A percentile compares a stretch with the other conserved stretches of the same genome.
phyloP scores from a whole-genome alignment of 2,888 invertebrate species.

The Machimus rusticus region DNA sequence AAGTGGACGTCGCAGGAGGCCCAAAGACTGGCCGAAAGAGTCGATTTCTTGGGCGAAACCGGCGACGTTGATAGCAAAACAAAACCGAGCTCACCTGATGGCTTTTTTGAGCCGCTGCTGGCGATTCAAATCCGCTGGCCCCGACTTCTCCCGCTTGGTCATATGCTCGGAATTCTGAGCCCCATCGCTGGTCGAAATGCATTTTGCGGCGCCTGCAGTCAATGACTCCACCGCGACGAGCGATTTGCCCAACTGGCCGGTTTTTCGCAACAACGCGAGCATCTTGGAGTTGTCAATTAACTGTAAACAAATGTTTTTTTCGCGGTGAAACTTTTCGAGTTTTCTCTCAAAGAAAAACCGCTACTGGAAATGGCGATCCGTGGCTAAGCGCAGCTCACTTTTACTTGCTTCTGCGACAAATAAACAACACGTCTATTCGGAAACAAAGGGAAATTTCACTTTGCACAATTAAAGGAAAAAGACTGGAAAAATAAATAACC shows the following conservation, averaged over 20 bases:
- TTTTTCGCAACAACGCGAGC: constrained; percentile 2
- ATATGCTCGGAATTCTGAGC: constrained; percentile 54
- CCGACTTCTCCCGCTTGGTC: constrained; percentile 55
- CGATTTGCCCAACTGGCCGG: neutral
- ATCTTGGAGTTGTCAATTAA: neutral
- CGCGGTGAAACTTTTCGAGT: neutral
- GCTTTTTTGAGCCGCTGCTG: constrained; percentile 57
- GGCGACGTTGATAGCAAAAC: neutral
- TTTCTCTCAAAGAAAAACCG: neutral
- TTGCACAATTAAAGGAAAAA: neutral
- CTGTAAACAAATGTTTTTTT: neutral
- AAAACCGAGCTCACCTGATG: constrained; percentile 52
- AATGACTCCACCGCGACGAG: neutral
- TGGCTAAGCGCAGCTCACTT: neutral
- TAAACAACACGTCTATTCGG: neutral
- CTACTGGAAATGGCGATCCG: neutral
- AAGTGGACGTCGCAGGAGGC: neutral
- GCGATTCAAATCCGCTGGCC: constrained; percentile 55
- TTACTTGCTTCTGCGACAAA: neutral
- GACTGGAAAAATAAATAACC: neutral
- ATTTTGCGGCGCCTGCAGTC: neutral
- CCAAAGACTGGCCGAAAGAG: neutral
- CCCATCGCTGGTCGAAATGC: constrained; percentile 57
- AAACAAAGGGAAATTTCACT: neutral
- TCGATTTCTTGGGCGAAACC: neutral